These are phyloP conservation scores for Mirounga angustirostris DNA, from an alignment of 2,113 vertebrate genomes.

Conservation along the genomic window DNA sequence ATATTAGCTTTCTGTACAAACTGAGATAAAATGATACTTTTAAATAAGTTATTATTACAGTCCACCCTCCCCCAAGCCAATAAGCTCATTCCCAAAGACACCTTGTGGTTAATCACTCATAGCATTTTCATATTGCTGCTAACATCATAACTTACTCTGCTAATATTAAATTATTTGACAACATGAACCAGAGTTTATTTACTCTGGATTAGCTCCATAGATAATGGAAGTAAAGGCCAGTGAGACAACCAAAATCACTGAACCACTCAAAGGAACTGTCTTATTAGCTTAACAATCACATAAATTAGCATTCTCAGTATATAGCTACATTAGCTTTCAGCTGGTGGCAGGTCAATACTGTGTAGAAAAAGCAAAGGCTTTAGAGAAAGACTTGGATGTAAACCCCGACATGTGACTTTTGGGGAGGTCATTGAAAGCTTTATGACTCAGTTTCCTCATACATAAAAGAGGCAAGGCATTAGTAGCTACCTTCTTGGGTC, in stretches of 20 bases:
- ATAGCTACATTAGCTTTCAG: background rate
- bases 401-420: background rate
- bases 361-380: background rate
- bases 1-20: background rate
- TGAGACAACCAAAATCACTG: background rate
- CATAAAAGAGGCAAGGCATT: background rate
- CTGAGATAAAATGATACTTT: conserved; percentile 7
- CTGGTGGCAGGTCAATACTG: background rate
- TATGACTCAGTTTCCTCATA: background rate
- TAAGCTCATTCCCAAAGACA: background rate
- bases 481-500: background rate
- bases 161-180: conserved; percentile 22
- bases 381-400: background rate
- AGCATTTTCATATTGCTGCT: background rate
- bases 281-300: background rate
- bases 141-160: background rate
- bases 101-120: background rate
- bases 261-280: background rate
- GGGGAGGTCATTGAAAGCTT: background rate
- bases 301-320: background rate
- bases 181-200: background rate
- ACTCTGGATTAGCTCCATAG: background rate
- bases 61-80: background rate
- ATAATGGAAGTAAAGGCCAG: background rate
- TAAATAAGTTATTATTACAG: background rate